These are phyloP conservation scores for Thelaira solivaga DNA, from an alignment of 2,888 invertebrate genomes.

Conservation along the genomic window DNA sequence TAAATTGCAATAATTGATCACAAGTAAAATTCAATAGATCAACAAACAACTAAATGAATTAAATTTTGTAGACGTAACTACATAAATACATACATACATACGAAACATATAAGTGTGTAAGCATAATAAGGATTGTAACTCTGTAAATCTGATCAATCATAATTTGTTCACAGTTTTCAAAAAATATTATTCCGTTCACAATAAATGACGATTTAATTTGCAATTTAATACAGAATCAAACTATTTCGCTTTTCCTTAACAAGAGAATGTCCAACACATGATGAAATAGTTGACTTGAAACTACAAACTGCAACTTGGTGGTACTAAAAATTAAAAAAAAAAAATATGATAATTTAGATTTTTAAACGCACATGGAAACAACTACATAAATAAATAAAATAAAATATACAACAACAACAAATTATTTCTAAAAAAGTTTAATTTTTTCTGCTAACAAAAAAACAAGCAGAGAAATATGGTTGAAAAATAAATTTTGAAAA, in stretches of 20 bases:
- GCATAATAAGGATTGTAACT: slow-evolving; percentile 29
- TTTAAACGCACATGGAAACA: slow-evolving; percentile 58
- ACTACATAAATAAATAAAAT: slow-evolving; percentile 25
- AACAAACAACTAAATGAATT: neutral
- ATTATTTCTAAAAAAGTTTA: neutral
- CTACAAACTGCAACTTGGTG: slow-evolving; percentile 30
- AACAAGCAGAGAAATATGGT: neutral
- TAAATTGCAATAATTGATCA: slow-evolving; percentile 10
- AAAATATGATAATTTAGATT: slow-evolving; percentile 60
- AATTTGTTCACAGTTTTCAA: slow-evolving; percentile 55
- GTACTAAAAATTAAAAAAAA: neutral
- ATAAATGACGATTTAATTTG: slow-evolving; percentile 45
- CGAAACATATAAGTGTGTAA: no score
- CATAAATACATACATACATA: no score
- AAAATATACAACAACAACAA: slow-evolving; percentile 39
- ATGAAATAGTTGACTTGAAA: slow-evolving; percentile 23
- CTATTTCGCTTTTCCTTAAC: slow-evolving; percentile 20
- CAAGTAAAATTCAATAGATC: neutral
- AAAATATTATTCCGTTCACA: slow-evolving; percentile 30
- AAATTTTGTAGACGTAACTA: no score
- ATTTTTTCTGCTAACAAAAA: slow-evolving; percentile 12
- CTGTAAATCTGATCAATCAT: slow-evolving; percentile 39
- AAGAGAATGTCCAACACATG: slow-evolving; percentile 47
- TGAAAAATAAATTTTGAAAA: slow-evolving; percentile 31
- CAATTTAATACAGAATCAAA: slow-evolving; percentile 44